Evolutionary conservation across 2,113 vertebrate genomes (phyloP).

Genomic region (Pelecanoides urinatrix): DNA sequence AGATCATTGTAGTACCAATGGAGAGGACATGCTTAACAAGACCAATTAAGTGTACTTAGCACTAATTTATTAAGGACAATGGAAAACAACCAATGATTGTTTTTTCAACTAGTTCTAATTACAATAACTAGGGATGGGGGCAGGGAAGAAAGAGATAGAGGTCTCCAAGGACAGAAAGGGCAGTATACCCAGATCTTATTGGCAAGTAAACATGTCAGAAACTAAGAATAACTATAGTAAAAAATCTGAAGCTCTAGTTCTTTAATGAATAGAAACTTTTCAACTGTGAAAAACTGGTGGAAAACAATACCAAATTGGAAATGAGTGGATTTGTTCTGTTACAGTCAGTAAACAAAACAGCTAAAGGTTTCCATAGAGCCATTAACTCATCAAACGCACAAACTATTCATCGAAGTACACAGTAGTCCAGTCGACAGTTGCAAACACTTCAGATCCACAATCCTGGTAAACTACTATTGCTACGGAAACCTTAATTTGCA

Average conservation of each 20-base stretch:
- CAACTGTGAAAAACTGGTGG: neutral
- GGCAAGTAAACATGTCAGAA: neutral
- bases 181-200: neutral
- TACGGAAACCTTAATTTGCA: neutral
- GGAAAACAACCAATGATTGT: neutral
- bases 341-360: neutral
- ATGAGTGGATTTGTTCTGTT: neutral
- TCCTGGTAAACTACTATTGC: neutral
- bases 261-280: neutral
- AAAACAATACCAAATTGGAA: neutral
- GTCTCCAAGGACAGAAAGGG: neutral
- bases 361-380: neutral
- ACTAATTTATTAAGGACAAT: neutral
- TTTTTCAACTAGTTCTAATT: neutral
- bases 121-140: neutral
- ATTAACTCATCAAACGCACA: neutral
- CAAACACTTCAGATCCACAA: neutral
- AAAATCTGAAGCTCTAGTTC: neutral
- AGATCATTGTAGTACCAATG: neutral
- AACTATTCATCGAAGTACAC: neutral
- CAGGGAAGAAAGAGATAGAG: neutral
- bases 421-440: neutral
- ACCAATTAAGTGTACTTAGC: neutral
- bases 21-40: neutral
- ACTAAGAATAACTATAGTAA: neutral